These are phyloP conservation scores for Scaeva pyrastri DNA, from an alignment of 2,888 invertebrate genomes.

Conservation along the genomic window DNA sequence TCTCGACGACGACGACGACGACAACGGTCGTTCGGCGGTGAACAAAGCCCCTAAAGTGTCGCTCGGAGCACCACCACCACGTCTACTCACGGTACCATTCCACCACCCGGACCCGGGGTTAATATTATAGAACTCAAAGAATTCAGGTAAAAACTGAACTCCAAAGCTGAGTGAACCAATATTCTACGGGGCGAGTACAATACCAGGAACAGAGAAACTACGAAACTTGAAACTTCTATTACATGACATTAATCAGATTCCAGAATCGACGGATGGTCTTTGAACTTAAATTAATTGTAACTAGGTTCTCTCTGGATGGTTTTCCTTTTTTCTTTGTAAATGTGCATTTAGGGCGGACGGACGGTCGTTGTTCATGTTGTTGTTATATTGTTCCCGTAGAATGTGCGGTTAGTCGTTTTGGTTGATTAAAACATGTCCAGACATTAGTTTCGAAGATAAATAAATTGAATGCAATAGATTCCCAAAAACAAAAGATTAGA, in stretches of 20 bases:
- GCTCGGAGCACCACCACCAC: slow-evolving; percentile 14
- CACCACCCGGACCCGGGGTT: slow-evolving; percentile 25
- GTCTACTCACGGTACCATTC: background rate
- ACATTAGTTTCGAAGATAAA: background rate
- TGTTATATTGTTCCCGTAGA: background rate
- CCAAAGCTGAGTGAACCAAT: background rate
- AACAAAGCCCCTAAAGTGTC: slow-evolving; percentile 43
- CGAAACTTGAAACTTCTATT: slow-evolving; percentile 61
- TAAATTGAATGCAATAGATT: slow-evolving; percentile 3
- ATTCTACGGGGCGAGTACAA: background rate
- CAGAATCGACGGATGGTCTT: slow-evolving; percentile 55
- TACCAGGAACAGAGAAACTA: slow-evolving; percentile 12
- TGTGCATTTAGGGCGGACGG: background rate
- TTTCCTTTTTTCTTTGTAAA: background rate
- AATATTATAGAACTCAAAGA: slow-evolving; percentile 17
- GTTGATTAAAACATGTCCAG: background rate
- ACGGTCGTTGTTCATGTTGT: background rate
- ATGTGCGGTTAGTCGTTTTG: background rate
- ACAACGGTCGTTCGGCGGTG: slow-evolving; percentile 4
- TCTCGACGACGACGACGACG: background rate
- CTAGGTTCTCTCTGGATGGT: background rate
- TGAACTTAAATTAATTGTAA: slow-evolving; percentile 53
- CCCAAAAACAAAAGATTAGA: too few species aligned
- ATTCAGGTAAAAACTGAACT: slow-evolving; percentile 54
- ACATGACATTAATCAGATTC: slow-evolving; percentile 58